Conservation (phyloP, 2,113 vertebrate genomes). For the Coreoperca whiteheadi region DNA sequence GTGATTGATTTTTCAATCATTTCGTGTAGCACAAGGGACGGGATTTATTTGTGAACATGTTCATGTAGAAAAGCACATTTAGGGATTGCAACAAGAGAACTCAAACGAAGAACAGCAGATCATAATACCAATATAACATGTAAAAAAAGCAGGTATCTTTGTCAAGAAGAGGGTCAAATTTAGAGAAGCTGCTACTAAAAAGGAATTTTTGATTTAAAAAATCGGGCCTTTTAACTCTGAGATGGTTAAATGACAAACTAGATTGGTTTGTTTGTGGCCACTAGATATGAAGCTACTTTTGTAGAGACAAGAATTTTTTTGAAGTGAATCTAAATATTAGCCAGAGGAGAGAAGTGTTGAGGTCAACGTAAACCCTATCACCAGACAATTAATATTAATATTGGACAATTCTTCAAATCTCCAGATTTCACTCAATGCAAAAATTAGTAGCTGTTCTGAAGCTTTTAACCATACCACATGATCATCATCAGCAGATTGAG, state of each 20-base stretch:
- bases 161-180: neutral
- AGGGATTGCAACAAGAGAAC: neutral
- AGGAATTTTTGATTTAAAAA: neutral
- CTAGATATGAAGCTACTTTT: neutral
- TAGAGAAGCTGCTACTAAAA: neutral
- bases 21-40: neutral
- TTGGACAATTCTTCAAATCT: neutral
- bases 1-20: neutral
- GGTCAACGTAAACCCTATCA: neutral
- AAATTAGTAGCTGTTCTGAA: neutral
- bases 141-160: neutral
- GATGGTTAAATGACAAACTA: neutral
- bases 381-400: neutral
- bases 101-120: neutral
- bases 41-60: neutral
- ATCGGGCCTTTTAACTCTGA: neutral
- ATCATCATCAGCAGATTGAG: neutral
- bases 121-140: neutral
- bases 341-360: neutral
- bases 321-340: too few relatives aligned
- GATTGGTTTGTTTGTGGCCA: neutral
- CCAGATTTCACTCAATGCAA: too few relatives aligned
- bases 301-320: too few relatives aligned
- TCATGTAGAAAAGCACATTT: neutral
- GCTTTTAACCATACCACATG: neutral